Conservation (phyloP, 2,888 invertebrate genomes). For the Microplitis manilae region DNA sequence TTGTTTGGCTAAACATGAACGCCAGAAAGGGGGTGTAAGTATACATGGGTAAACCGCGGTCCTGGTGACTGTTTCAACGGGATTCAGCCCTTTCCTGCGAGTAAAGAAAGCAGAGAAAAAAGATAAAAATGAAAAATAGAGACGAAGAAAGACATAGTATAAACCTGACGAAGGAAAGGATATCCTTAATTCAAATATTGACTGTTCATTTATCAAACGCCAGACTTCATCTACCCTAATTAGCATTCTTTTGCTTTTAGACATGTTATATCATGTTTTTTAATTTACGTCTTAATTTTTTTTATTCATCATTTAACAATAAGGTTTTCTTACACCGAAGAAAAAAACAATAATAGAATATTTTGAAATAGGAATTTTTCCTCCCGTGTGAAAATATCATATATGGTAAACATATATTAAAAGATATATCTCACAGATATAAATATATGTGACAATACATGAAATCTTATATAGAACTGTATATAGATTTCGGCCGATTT, state of each 20-base stretch:
- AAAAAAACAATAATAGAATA: too few species aligned
- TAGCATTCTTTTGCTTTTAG: conserved; percentile 54
- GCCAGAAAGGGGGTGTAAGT: conserved; percentile 37
- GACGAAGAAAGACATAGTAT: conserved; percentile 44
- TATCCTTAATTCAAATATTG: conserved; percentile 65
- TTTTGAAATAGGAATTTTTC: too few species aligned
- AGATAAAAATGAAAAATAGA: conserved; percentile 34
- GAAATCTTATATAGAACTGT: too few species aligned
- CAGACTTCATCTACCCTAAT: conserved; percentile 59
- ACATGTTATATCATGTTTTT: conserved; percentile 37
- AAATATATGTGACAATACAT: too few species aligned
- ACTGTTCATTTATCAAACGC: conserved; percentile 65
- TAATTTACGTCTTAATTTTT: conserved; percentile 45
- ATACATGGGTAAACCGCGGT: conserved; percentile 40
- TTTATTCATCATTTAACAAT: background rate
- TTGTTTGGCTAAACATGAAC: conserved; percentile 58
- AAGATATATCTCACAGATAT: too few species aligned
- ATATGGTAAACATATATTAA: too few species aligned
- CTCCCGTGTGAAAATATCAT: too few species aligned
- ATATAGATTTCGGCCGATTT: too few species aligned
- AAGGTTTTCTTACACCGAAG: too few species aligned
- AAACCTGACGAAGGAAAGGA: conserved; percentile 43
- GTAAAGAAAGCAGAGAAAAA: conserved; percentile 46
- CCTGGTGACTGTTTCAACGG: conserved; percentile 35
- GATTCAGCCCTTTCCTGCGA: conserved; percentile 30